Percentiles rank a stretch among this genome's conserved stretches.
These are phyloP conservation scores for Conus canariensis DNA, from an alignment of 2,888 invertebrate species.

Conservation along the genomic window DNA sequence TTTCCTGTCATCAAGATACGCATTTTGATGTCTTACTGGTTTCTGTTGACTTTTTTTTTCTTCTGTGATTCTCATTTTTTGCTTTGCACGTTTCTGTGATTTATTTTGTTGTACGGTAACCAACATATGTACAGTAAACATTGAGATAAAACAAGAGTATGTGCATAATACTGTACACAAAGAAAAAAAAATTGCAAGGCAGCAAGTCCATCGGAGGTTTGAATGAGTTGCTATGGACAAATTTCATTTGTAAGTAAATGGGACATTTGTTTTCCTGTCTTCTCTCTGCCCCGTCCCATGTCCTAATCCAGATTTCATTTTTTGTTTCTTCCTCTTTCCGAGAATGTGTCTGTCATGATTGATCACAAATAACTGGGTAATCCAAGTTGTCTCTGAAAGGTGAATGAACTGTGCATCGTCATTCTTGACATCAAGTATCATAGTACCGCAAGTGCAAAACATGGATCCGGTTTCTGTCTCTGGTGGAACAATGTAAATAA, in stretches of 20 bases:
- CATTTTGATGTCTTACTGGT: not conserved
- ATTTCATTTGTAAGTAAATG: slow-evolving; percentile 32
- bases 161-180: slow-evolving; percentile 36
- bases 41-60: not conserved
- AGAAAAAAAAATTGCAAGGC: slow-evolving; percentile 30
- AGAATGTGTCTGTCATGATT: not conserved
- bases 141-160: not conserved
- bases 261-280: slow-evolving; percentile 11
- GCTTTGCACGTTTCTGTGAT: slow-evolving; percentile 34
- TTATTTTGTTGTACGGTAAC: slow-evolving; percentile 33
- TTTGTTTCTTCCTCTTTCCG: not conserved
- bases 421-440: not conserved
- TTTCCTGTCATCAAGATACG: not conserved
- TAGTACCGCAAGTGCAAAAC: not conserved
- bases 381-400: not conserved
- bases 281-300: not conserved
- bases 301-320: no score
- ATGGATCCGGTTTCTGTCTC: not conserved
- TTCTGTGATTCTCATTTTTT: slow-evolving; percentile 25
- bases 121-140: slow-evolving; percentile 1
- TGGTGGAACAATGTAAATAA: slow-evolving; percentile 28
- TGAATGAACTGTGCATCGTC: not conserved
- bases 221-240: not conserved
- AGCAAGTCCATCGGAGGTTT: slow-evolving; percentile 27
- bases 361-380: not conserved